Evolutionary conservation across 2,113 vertebrate species (phyloP).

Genomic region (Chloropsis hardwickii): DNA sequence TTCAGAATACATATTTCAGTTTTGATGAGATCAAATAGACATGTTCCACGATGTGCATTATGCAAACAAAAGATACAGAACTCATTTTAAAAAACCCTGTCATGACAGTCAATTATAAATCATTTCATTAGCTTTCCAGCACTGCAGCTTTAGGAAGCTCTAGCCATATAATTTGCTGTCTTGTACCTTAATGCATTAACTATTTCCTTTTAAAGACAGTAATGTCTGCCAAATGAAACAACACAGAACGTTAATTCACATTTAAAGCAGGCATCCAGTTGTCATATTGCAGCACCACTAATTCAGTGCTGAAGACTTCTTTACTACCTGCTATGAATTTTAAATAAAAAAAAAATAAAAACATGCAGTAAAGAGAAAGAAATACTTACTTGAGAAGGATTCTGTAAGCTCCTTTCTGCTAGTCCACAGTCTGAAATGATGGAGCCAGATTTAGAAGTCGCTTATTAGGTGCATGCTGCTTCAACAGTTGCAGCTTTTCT

Average conservation of each 20-base stretch:
- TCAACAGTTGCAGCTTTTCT: conserved; percentile 47
- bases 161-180: background rate
- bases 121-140: conserved; percentile 9
- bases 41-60: conserved; percentile 12
- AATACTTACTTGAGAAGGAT: conserved; percentile 57
- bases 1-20: background rate
- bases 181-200: conserved; percentile 25
- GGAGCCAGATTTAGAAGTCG: conserved; percentile 57
- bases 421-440: conserved; percentile 46
- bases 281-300: conserved; percentile 48
- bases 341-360: background rate
- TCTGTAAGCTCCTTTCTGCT: conserved; percentile 36
- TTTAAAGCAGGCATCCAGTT: conserved; percentile 41
- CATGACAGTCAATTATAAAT: conserved; percentile 8
- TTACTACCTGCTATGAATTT: conserved; percentile 25
- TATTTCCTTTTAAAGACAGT: conserved; percentile 21
- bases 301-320: background rate
- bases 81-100: background rate
- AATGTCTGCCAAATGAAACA: conserved; percentile 53
- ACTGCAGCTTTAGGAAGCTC: background rate
- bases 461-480: conserved; percentile 60
- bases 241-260: conserved; percentile 3
- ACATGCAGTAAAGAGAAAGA: background rate
- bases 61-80: conserved; percentile 36
- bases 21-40: conserved; percentile 25